These are phyloP conservation scores for Porites australiensis DNA, from an alignment of 64 coral and sea anemone species.

Conservation along the genomic window DNA sequence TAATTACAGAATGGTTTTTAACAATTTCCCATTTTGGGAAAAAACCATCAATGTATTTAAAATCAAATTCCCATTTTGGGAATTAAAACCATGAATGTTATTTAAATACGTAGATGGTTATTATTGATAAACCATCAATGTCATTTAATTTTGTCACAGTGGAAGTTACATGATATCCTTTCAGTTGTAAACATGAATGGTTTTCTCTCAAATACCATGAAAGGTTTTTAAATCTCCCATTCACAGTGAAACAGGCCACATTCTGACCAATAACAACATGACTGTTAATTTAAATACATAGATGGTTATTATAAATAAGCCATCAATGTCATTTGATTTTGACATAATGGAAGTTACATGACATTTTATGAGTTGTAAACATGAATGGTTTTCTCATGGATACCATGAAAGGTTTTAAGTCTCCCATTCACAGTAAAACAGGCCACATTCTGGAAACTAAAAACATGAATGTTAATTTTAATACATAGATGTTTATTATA, in stretches of 20 bases:
- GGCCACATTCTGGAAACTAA: neutral
- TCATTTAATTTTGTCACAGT: slow-evolving; percentile 10
- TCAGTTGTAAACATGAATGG: slow-evolving; percentile 18
- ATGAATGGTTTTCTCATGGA: neutral
- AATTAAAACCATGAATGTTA: slow-evolving; percentile 19
- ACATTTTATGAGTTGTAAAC: neutral
- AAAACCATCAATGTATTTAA: slow-evolving; percentile 7
- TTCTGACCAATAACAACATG: neutral
- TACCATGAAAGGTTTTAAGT: slow-evolving; percentile 11
- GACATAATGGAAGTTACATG: neutral
- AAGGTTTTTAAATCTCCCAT: slow-evolving; percentile 18
- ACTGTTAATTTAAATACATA: slow-evolving; percentile 10
- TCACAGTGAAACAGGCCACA: slow-evolving; percentile 4
- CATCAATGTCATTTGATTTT: slow-evolving; percentile 4
- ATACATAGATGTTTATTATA: neutral
- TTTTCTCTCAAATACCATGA: neutral
- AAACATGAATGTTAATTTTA: neutral
- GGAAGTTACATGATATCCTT: neutral
- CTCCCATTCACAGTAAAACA: slow-evolving; percentile 13
- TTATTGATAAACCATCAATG: slow-evolving; percentile 17
- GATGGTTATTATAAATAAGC: neutral
- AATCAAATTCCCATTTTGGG: slow-evolving; percentile 17
- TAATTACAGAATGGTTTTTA: slow-evolving; percentile 8
- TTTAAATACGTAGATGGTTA: slow-evolving; percentile 13
- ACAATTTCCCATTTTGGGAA: neutral